Evolutionary conservation across 2,888 invertebrate genomes (phyloP).

Genomic region (Leptinotarsa peninsularis): DNA sequence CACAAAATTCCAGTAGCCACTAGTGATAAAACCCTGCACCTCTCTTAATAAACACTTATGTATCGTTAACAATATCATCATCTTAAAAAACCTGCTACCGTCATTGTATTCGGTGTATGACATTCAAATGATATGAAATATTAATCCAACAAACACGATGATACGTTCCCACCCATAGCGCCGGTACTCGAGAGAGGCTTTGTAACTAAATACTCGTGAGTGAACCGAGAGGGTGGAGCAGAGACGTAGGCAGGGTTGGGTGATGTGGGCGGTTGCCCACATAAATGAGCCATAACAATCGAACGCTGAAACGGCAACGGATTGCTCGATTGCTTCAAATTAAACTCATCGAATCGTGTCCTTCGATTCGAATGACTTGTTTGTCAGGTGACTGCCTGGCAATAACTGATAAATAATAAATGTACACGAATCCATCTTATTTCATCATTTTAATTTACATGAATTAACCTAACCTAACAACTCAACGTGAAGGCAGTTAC

Average conservation of each 20-base stretch:
- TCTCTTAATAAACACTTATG: slow-evolving; percentile 1
- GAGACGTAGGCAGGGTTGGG: slow-evolving; percentile 35
- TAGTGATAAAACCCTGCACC: not conserved
- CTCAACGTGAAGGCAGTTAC: too few relatives aligned
- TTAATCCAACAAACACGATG: slow-evolving; percentile 35
- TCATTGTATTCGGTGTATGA: slow-evolving; percentile 27
- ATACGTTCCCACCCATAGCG: slow-evolving; percentile 35
- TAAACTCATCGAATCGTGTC: slow-evolving; percentile 13
- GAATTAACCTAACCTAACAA: too few relatives aligned
- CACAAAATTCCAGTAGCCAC: slow-evolving; percentile 1
- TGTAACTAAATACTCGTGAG: slow-evolving; percentile 64
- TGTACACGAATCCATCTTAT: too few relatives aligned
- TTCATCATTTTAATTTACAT: too few relatives aligned
- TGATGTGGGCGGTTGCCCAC: slow-evolving; percentile 12
- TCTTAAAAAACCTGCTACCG: slow-evolving; percentile 12
- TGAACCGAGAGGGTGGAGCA: slow-evolving; percentile 40
- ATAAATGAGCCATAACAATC: slow-evolving; percentile 7
- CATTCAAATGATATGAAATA: slow-evolving; percentile 37
- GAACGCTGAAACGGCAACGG: not conserved
- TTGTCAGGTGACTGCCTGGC: not conserved
- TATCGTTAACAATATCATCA: slow-evolving; percentile 7
- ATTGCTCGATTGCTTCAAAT: slow-evolving; percentile 12
- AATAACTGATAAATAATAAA: too few relatives aligned
- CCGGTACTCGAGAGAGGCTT: slow-evolving; percentile 50
- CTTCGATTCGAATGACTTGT: slow-evolving; percentile 1